phyloP scores from a whole-genome alignment of 2,888 invertebrate species.

The Clivina fossor region DNA sequence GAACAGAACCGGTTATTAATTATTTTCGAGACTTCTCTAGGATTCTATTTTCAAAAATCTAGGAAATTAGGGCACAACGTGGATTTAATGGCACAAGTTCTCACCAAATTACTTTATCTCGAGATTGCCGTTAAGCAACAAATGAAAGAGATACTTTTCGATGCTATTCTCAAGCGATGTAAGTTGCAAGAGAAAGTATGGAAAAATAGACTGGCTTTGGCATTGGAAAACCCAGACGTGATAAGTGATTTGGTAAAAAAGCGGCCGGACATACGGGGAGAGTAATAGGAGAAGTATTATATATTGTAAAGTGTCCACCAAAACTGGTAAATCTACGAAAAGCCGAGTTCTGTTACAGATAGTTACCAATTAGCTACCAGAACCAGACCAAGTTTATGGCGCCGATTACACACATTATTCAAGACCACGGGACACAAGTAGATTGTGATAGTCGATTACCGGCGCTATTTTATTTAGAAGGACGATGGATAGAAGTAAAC shows the following conservation, averaged over 20 bases:
- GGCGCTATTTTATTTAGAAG: slow-evolving; percentile 6
- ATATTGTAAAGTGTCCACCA: slow-evolving; percentile 7
- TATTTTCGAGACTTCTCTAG: slow-evolving; percentile 10
- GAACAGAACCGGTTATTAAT: slow-evolving; percentile 15
- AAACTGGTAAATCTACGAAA: slow-evolving; percentile 15
- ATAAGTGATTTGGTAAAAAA: slow-evolving; percentile 1
- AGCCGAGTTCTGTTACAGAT: slow-evolving; percentile 18
- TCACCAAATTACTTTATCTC: slow-evolving; percentile 13
- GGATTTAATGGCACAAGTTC: slow-evolving; percentile 19
- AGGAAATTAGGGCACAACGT: slow-evolving; percentile 9
- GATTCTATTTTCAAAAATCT: slow-evolving; percentile 9
- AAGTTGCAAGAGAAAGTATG: slow-evolving; percentile 13
- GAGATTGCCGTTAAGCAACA: slow-evolving; percentile 12
- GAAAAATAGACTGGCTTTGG: slow-evolving; percentile 15
- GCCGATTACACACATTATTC: slow-evolving; percentile 13
- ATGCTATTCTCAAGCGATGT: slow-evolving; percentile 14
- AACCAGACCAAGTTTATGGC: slow-evolving; percentile 7
- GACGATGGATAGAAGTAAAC: slow-evolving; percentile 2
- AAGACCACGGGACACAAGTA: slow-evolving; percentile 2
- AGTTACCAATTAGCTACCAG: slow-evolving; percentile 13
- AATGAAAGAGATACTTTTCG: slow-evolving; percentile 13
- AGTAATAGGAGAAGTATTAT: slow-evolving; percentile 18
- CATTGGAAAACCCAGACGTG: slow-evolving; percentile 8
- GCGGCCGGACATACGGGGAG: slow-evolving; percentile 6
- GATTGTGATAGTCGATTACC: slow-evolving; percentile 3